These are phyloP conservation scores for Samia ricini DNA, from an alignment of 1,140 invertebrate species.

Conservation along the genomic window DNA sequence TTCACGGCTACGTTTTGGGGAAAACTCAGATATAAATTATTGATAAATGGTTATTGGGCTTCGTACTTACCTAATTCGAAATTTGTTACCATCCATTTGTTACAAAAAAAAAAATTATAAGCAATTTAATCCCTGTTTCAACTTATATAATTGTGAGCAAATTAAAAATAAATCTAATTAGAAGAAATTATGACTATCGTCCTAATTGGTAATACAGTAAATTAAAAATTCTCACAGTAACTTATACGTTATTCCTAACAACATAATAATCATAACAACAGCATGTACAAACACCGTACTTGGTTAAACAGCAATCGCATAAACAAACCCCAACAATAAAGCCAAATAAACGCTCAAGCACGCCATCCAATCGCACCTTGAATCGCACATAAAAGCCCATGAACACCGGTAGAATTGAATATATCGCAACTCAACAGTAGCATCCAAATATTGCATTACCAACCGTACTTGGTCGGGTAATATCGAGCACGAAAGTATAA, in stretches of 20 bases:
- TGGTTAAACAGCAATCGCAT: conserved; percentile 77
- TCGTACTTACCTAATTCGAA: conserved; percentile 56
- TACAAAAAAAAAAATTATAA: conserved; percentile 3
- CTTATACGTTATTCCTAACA: conserved; percentile 64
- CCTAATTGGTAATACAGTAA: conserved; percentile 31
- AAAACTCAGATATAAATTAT: conserved; percentile 73
- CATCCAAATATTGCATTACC: conserved; percentile 64
- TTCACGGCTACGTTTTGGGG: conserved; percentile 74
- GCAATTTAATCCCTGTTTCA: conserved; percentile 12
- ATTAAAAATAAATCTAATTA: conserved; percentile 18
- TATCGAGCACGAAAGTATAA: conserved; percentile 63
- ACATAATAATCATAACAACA: conserved; percentile 75
- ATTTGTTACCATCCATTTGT: conserved; percentile 35
- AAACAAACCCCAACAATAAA: conserved; percentile 78
- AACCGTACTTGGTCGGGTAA: conserved; percentile 70
- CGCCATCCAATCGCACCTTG: conserved; percentile 77
- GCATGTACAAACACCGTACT: conserved; percentile 71
- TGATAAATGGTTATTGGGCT: conserved; percentile 67
- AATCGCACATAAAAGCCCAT: conserved; percentile 75
- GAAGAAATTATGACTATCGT: conserved; percentile 7
- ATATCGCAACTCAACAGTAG: conserved; percentile 63
- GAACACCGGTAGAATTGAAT: conserved; percentile 73
- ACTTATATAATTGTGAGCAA: conserved; percentile 10
- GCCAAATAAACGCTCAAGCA: conserved; percentile 76
- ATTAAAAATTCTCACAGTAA: conserved; percentile 43